Evolutionary conservation across 2,888 invertebrate species (phyloP).

Genomic region (Erebia ligea): DNA sequence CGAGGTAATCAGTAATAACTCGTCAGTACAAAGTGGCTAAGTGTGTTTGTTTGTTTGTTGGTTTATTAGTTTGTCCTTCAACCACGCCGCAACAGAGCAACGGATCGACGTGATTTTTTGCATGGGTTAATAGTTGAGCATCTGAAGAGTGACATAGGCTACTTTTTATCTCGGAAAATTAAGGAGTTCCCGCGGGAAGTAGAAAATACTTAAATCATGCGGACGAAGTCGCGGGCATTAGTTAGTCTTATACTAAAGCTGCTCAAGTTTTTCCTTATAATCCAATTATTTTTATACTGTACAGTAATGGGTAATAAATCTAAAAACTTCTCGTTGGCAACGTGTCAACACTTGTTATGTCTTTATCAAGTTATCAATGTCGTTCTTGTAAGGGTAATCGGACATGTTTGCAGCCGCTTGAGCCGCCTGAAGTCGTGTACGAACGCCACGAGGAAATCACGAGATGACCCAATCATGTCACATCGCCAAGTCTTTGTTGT

Average conservation of each 20-base stretch:
- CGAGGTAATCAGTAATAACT: not conserved
- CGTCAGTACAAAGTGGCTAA: not conserved
- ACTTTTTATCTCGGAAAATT: too few species aligned
- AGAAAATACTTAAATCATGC: too few species aligned
- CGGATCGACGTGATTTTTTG: too few species aligned
- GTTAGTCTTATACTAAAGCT: not conserved
- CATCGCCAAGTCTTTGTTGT: conserved; percentile 66
- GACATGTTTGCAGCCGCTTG: conserved; percentile 55
- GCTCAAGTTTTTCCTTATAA: not conserved
- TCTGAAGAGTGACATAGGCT: too few species aligned
- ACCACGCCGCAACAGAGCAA: too few species aligned
- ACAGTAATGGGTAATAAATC: not conserved
- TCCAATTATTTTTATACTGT: conserved; percentile 2
- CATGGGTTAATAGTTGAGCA: too few species aligned
- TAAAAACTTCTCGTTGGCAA: conserved; percentile 7
- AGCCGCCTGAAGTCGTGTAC: conserved; percentile 54
- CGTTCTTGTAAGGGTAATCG: conserved; percentile 51
- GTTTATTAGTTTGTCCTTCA: too few species aligned
- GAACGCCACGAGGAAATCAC: conserved; percentile 66
- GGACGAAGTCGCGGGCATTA: not conserved
- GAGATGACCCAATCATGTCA: conserved; percentile 64
- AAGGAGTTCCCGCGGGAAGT: too few species aligned
- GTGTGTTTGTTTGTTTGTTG: too few species aligned
- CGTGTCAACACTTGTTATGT: conserved; percentile 49
- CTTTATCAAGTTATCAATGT: conserved; percentile 58